Conservation (phyloP, 1,140 invertebrate genomes). For the Monomorium pharaonis region DNA sequence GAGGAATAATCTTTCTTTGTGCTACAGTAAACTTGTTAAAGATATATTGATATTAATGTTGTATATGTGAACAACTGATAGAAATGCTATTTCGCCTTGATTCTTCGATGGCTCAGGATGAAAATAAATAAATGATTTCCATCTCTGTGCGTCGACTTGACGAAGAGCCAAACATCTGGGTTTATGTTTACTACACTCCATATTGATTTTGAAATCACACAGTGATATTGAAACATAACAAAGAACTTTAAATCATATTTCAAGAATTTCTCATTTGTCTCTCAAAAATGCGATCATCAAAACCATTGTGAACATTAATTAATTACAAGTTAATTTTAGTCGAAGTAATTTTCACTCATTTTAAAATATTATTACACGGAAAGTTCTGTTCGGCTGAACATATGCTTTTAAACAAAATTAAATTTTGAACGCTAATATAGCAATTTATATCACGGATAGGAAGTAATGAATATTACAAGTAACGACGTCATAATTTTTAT, state of each 20-base stretch:
- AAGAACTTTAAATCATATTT: background rate
- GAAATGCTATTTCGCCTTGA: conserved; percentile 17
- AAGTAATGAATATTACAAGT: too few relatives aligned
- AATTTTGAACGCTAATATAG: background rate
- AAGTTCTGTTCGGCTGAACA: background rate
- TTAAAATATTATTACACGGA: background rate
- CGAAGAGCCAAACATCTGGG: conserved; percentile 44
- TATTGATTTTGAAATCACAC: conserved; percentile 45
- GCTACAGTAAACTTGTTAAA: background rate
- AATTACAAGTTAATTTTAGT: background rate
- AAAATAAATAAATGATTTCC: conserved; percentile 49
- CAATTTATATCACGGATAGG: too few relatives aligned
- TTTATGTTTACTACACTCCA: conserved; percentile 47
- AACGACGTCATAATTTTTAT: too few relatives aligned
- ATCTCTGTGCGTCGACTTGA: conserved; percentile 30
- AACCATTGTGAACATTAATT: background rate
- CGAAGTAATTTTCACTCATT: background rate
- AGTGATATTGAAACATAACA: conserved; percentile 12
- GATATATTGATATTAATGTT: background rate
- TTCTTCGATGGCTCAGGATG: background rate
- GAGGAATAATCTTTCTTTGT: background rate
- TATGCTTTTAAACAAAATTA: background rate
- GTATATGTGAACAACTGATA: background rate
- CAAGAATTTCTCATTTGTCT: background rate
- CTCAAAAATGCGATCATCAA: background rate